phyloP scores from a whole-genome alignment of 1,140 invertebrate species.

The Oedothorax gibbosus region DNA sequence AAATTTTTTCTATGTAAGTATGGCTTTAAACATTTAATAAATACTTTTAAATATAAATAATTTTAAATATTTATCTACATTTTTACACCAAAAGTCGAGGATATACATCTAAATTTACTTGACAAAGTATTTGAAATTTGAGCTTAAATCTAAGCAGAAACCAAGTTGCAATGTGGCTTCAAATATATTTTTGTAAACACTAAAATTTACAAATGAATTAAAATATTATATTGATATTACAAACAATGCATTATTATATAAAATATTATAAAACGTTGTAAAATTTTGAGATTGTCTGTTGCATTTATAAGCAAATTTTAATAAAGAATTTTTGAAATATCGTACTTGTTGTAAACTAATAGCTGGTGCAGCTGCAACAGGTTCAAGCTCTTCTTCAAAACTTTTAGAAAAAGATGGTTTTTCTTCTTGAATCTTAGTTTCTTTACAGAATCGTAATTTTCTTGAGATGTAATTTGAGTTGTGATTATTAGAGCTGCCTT shows the following conservation, averaged over 20 bases:
- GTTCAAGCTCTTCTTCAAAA: slow-evolving; percentile 17
- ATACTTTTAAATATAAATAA: too few species aligned
- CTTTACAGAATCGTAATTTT: slow-evolving; percentile 28
- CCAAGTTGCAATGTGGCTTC: too few species aligned
- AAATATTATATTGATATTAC: not conserved
- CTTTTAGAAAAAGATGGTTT: not conserved
- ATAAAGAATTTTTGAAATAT: not conserved
- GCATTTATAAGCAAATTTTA: not conserved
- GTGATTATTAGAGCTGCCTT: slow-evolving; percentile 12
- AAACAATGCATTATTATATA: too few species aligned
- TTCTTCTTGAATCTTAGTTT: slow-evolving; percentile 27
- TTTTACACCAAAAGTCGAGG: too few species aligned
- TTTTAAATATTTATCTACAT: too few species aligned
- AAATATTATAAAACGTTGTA: too few species aligned
- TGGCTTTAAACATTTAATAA: too few species aligned
- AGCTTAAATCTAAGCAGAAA: too few species aligned
- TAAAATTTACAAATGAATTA: not conserved
- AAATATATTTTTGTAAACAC: too few species aligned
- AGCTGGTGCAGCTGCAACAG: not conserved
- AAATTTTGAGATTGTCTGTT: not conserved
- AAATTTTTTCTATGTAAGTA: too few species aligned
- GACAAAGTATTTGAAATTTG: too few species aligned
- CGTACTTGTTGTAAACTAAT: not conserved
- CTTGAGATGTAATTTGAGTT: slow-evolving; percentile 21
- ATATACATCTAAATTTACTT: too few species aligned